Base-by-base conservation (phyloP, 2,797 vertebrate genomes). In the Hippopotamyrus pictus region DNA sequence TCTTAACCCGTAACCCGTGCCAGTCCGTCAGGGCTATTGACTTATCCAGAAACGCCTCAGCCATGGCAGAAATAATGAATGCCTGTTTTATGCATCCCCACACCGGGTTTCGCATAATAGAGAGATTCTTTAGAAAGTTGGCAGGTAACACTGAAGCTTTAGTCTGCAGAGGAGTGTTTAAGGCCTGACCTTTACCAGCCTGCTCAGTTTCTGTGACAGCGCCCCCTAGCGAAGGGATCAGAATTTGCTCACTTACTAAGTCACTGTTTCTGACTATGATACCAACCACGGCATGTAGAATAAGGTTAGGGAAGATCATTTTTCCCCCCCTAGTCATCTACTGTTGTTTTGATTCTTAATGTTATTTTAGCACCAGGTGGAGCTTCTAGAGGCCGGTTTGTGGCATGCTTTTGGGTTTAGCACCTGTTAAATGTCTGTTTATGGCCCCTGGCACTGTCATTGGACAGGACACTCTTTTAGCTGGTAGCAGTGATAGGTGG, bases 361-460 rank as follows among this genome's bases (percentile, higher is more conserved):
- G 50, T 59, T 87, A 79, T 91, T 91, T 88, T 89, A 90, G 53
- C 44, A 48, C 82, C 37, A 59, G n/a, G 50, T 29, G 9, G 3
- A 29, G 22, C 22, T 51, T 29, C 22, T 33, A 19, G 17, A 11
- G 46, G 41, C 44, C 8, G 9, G 9, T 84, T 50, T 50, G 46
- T 86, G 50, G 84, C n/a, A 50, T 17, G 50, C 88, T 90, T 87
- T 37, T 89, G 59, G 90, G 87, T 89, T 90, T 62, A 91, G 87
- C 89, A 91, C 91, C 90, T 91, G 91, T 90, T 90, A 50, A 79
- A 90, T 89, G 89, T 88, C 46, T 57, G 83, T 84, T 88, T 90
- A 51, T 87, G 88, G 76, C 62, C 11, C 57, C 76, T 59, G 6
- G 51, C 87, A 89, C 88, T 25, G 79, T 88, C 88, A 88, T 88